phyloP scores from a whole-genome alignment of 1,140 invertebrate genomes.

The Matsumurasca onukii region DNA sequence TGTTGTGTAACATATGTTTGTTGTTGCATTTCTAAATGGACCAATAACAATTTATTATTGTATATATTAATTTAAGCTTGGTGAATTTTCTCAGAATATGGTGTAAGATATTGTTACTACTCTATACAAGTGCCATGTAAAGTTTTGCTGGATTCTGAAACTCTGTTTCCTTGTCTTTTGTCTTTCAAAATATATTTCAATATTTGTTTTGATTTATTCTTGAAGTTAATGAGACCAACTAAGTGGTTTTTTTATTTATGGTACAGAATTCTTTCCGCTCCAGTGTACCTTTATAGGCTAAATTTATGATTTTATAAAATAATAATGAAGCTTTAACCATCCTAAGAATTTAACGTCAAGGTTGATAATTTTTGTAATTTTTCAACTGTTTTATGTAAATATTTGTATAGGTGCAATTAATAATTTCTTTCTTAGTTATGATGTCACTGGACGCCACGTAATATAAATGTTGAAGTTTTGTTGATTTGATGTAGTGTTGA shows the following conservation, averaged over 20 bases:
- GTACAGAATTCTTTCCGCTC: no score
- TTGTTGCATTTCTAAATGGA: constrained; percentile 27
- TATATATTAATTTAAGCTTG: constrained; percentile 23
- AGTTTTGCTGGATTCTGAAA: constrained; percentile 18
- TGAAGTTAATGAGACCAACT: no score
- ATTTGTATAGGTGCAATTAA: constrained; percentile 4
- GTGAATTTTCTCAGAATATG: neutral
- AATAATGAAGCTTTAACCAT: no score
- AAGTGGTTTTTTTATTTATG: no score
- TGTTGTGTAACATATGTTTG: constrained; percentile 26
- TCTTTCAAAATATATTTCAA: constrained; percentile 10
- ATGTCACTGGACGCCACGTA: no score
- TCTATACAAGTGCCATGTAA: constrained; percentile 27
- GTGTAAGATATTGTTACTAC: constrained; percentile 22
- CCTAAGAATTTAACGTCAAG: no score
- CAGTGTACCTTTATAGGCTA: no score
- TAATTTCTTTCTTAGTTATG: no score
- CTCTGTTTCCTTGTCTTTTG: neutral
- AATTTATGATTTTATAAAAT: no score
- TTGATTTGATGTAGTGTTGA: constrained; percentile 17
- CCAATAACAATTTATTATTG: constrained; percentile 21
- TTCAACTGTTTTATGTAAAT: constrained; percentile 26
- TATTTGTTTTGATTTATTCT: no score
- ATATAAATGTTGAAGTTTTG: no score
- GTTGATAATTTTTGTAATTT: no score